Evolutionary conservation across 1,140 invertebrate genomes (phyloP).

Genomic region (Caenorhabditis briggsae): DNA sequence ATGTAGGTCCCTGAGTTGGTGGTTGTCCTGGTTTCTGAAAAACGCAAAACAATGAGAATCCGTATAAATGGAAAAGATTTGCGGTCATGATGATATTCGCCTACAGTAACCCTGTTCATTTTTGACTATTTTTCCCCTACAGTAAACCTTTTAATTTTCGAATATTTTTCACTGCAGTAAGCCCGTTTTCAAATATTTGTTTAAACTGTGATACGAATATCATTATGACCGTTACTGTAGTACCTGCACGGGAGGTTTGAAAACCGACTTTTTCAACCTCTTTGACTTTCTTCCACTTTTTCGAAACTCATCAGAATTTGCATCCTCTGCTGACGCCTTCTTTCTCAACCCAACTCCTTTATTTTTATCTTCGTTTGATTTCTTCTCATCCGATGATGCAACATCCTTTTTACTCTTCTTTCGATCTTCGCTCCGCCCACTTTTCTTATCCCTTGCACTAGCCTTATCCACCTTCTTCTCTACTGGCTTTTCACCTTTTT

Average conservation of each 20-base stretch:
- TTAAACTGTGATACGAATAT: too few relatives aligned
- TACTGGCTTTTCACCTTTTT: not conserved
- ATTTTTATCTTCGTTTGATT: not conserved
- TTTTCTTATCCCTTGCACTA: not conserved
- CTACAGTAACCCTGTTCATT: too few relatives aligned
- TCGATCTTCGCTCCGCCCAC: not conserved
- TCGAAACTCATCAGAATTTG: not conserved
- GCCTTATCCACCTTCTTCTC: not conserved
- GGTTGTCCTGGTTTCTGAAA: not conserved
- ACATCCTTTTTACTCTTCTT: not conserved
- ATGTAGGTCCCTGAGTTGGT: not conserved
- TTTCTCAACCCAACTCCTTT: not conserved
- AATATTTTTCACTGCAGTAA: too few relatives aligned
- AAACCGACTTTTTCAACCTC: not conserved
- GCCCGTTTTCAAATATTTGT: too few relatives aligned
- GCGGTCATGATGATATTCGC: too few relatives aligned
- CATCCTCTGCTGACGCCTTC: not conserved
- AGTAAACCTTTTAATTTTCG: too few relatives aligned
- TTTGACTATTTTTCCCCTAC: too few relatives aligned
- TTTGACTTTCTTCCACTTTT: not conserved
- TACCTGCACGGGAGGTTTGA: not conserved
- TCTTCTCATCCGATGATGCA: not conserved
- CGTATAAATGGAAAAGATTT: too few relatives aligned
- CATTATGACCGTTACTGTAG: too few relatives aligned
- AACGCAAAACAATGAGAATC: too few relatives aligned